phyloP scores from a whole-genome alignment of 2,113 vertebrate species.

The Calidris pygmaea region DNA sequence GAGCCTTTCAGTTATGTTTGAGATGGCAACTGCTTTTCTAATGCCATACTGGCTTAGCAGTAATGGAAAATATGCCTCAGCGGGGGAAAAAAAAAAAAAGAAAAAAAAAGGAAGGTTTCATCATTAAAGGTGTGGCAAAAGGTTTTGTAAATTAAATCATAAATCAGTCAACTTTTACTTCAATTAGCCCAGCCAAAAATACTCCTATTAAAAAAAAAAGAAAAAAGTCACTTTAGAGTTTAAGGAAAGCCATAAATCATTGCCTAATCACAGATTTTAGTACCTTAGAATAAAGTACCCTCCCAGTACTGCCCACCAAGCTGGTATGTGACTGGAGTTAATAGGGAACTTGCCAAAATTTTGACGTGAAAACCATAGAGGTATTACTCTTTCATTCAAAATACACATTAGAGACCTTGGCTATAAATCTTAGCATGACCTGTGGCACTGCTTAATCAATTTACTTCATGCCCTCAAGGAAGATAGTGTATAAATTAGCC shows the following conservation, averaged over 20 bases:
- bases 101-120: constrained; percentile 32
- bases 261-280: constrained; percentile 54
- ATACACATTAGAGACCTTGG: constrained; percentile 33
- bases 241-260: constrained; percentile 63
- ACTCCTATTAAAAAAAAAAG: constrained; percentile 48
- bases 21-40: constrained; percentile 55
- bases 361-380: constrained; percentile 4
- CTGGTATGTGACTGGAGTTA: constrained; percentile 1
- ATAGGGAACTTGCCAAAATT: constrained; percentile 16
- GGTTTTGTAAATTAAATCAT: constrained; percentile 70
- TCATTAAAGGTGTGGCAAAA: constrained; percentile 62
- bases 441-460: constrained; percentile 27
- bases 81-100: neutral
- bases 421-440: constrained; percentile 17
- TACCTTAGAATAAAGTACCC: constrained; percentile 20
- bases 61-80: constrained; percentile 69
- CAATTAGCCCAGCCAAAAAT: constrained; percentile 68
- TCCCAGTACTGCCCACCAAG: neutral
- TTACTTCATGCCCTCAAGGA: neutral
- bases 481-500: neutral
- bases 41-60: constrained; percentile 23
- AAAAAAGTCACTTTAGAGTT: constrained; percentile 43
- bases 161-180: constrained; percentile 73
- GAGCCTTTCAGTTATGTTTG: constrained; percentile 56
- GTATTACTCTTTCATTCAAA: constrained; percentile 46